phyloP scores from a whole-genome alignment of 2,113 vertebrate genomes.

The Hippoglossus stenolepis region DNA sequence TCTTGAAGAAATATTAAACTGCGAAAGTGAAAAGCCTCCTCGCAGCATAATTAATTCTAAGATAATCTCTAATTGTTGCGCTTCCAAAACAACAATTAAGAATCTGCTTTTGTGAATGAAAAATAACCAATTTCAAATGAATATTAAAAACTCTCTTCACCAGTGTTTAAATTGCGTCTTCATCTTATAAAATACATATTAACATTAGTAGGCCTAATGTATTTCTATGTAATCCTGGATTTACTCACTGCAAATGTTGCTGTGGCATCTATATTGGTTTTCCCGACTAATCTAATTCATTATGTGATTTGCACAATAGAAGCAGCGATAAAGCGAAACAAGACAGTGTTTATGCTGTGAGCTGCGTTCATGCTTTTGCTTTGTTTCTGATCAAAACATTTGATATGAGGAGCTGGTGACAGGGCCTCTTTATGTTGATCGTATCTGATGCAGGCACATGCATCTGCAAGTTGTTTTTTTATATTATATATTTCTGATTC shows the following conservation, averaged over 20 bases:
- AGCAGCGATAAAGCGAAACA: neutral
- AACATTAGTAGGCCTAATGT: neutral
- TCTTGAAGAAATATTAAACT: too few species aligned
- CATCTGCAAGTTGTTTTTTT: neutral
- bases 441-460: conserved; percentile 31
- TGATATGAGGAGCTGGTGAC: conserved; percentile 30
- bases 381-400: neutral
- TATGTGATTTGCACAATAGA: conserved; percentile 4
- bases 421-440: conserved; percentile 9
- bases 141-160: neutral
- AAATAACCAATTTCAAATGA: too few species aligned
- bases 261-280: neutral
- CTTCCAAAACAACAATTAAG: too few species aligned
- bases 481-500: neutral
- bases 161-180: neutral
- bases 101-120: too few species aligned
- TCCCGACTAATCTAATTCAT: conserved; percentile 12
- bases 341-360: neutral
- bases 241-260: neutral
- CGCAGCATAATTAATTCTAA: too few species aligned
- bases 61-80: too few species aligned
- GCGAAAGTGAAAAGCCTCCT: too few species aligned
- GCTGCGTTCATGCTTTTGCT: neutral
- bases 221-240: neutral
- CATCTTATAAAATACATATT: neutral